These are phyloP conservation scores for Tachysurus fulvidraco DNA, from an alignment of 2,113 vertebrate genomes.

Conservation along the genomic window DNA sequence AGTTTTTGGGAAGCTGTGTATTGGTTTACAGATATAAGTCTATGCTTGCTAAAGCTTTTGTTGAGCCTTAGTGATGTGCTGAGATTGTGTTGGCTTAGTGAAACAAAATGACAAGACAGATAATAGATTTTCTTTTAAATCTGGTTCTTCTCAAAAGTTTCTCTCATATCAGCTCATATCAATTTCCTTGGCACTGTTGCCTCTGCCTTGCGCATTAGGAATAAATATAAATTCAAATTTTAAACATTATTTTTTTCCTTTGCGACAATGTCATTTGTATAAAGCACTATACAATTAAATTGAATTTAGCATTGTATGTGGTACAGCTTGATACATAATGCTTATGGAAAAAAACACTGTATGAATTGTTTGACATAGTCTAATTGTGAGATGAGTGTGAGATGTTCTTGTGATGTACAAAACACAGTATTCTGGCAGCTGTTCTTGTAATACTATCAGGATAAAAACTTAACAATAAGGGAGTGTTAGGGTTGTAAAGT, in stretches of 20 bases:
- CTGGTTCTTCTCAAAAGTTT: too few relatives aligned
- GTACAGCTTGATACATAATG: neutral
- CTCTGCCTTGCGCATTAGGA: too few relatives aligned
- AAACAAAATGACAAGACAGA: neutral
- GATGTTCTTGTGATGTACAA: neutral
- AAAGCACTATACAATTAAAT: too few relatives aligned
- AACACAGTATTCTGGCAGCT: neutral
- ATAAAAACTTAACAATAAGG: neutral
- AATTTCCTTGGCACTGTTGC: too few relatives aligned
- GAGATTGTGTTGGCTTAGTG: neutral
- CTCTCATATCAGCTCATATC: too few relatives aligned
- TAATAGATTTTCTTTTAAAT: neutral
- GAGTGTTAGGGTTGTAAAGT: neutral
- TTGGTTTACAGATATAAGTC: neutral
- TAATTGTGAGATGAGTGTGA: neutral
- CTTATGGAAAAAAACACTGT: neutral
- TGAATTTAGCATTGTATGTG: too few relatives aligned
- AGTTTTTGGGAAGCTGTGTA: constrained; percentile 7
- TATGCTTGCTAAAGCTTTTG: neutral
- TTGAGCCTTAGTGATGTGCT: neutral
- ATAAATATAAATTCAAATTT: too few relatives aligned
- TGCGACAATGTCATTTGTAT: too few relatives aligned
- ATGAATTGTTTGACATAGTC: neutral
- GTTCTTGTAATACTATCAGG: neutral
- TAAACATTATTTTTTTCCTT: too few relatives aligned